Evolutionary conservation across 2,797 vertebrate genomes (phyloP).

Genomic region (Podarcis siculus): DNA sequence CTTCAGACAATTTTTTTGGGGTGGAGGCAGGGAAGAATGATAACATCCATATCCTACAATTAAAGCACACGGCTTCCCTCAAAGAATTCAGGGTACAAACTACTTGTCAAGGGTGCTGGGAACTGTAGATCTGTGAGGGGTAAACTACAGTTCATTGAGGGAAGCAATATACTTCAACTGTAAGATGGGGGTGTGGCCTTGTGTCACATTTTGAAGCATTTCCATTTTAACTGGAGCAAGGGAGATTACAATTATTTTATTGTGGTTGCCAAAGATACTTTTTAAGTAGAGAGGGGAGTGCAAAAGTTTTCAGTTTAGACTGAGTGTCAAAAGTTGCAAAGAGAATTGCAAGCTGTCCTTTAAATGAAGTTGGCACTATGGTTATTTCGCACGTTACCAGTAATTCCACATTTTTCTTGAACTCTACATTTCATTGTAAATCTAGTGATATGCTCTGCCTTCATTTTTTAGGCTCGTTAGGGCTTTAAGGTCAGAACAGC

Average conservation of each 20-base stretch:
- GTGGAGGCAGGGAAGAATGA: too few species aligned
- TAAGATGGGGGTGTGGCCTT: too few species aligned
- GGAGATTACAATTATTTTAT: neutral
- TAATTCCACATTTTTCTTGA: neutral
- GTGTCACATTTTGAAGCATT: neutral
- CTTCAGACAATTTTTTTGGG: too few species aligned
- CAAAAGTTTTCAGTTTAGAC: slow-evolving; percentile 1
- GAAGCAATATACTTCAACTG: too few species aligned
- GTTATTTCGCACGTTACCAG: neutral
- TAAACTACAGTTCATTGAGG: too few species aligned
- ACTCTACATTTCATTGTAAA: slow-evolving; percentile 20
- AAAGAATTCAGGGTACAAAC: too few species aligned
- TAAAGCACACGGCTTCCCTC: too few species aligned
- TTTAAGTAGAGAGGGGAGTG: slow-evolving; percentile 10
- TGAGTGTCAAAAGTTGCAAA: slow-evolving; percentile 2
- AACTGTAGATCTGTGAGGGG: too few species aligned
- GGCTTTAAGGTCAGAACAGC: slow-evolving; percentile 56
- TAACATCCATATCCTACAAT: too few species aligned
- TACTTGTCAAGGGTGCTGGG: too few species aligned
- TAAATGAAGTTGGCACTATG: neutral
- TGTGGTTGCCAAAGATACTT: neutral
- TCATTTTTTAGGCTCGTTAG: slow-evolving; percentile 44
- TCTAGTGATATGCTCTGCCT: neutral
- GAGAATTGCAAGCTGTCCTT: neutral
- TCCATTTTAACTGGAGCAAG: neutral